phyloP scores from a whole-genome alignment of 2,797 vertebrate genomes.

The Takifugu rubripes region DNA sequence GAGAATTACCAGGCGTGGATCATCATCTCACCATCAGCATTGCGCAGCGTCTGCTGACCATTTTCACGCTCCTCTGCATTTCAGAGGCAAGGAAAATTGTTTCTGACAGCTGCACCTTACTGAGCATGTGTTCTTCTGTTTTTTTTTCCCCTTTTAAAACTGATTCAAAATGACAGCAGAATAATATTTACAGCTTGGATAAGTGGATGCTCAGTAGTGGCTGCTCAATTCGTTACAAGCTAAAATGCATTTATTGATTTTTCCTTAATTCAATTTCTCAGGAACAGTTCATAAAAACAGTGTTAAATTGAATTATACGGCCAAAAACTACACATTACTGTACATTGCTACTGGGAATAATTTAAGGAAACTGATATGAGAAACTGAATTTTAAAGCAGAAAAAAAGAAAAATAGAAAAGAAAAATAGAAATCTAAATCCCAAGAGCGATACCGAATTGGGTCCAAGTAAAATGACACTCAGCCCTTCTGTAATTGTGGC shows the following conservation, averaged over 20 bases:
- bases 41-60: slow-evolving; percentile 11
- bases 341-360: no score
- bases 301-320: no score
- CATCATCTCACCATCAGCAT: slow-evolving; percentile 40
- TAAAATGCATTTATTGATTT: background rate
- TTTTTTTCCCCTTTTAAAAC: background rate
- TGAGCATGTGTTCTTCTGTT: background rate
- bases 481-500: slow-evolving; percentile 14
- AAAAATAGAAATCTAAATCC: background rate
- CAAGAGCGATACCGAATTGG: background rate
- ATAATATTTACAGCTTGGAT: no score
- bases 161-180: slow-evolving; percentile 4
- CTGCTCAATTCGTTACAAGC: no score
- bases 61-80: slow-evolving; percentile 20
- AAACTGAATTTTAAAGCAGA: background rate
- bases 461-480: slow-evolving; percentile 7
- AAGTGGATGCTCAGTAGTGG: no score
- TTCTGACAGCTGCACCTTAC: slow-evolving; percentile 4
- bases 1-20: slow-evolving; percentile 39
- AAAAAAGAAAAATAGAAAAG: background rate
- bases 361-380: background rate
- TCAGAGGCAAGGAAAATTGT: slow-evolving; percentile 8
- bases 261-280: background rate
- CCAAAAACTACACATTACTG: no score
- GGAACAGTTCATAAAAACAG: no score